Percentiles rank a stretch among this genome's conserved stretches.
Evolutionary conservation across 2,888 invertebrate genomes (phyloP).

Genomic region (Xestia ashworthii): DNA sequence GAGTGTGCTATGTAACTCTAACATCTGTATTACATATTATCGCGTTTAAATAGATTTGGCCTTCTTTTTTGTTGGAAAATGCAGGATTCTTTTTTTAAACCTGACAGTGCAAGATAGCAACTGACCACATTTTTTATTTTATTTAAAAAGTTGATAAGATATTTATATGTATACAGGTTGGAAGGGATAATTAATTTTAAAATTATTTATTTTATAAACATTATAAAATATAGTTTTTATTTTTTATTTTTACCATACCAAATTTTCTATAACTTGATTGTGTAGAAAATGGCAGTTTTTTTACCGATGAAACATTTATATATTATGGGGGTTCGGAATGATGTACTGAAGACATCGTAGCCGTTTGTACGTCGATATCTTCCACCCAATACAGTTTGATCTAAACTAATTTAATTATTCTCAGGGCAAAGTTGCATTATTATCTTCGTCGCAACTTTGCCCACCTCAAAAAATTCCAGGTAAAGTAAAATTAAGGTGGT

Average conservation of each 20-base stretch:
- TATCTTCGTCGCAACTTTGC: background rate
- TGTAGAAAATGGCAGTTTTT: too few species aligned
- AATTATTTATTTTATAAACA: too few species aligned
- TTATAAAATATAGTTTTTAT: too few species aligned
- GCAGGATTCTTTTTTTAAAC: background rate
- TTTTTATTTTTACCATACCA: too few species aligned
- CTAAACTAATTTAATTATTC: background rate
- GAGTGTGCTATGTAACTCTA: conserved; percentile 62
- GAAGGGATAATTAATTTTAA: too few species aligned
- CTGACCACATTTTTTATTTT: background rate
- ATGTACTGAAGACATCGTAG: too few species aligned
- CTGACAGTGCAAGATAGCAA: background rate
- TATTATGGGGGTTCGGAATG: too few species aligned
- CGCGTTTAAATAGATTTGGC: conserved; percentile 51
- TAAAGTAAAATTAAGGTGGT: too few species aligned
- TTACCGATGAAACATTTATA: too few species aligned
- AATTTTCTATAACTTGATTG: too few species aligned
- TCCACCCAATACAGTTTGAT: background rate
- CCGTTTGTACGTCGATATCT: background rate
- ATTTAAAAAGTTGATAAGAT: background rate
- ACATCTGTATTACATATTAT: conserved; percentile 64
- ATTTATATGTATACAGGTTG: background rate
- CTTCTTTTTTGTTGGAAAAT: background rate
- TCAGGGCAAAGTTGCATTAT: background rate
- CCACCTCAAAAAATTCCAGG: background rate